Evolutionary conservation across 2,113 vertebrate species (phyloP).

Genomic region (Macaca mulatta): DNA sequence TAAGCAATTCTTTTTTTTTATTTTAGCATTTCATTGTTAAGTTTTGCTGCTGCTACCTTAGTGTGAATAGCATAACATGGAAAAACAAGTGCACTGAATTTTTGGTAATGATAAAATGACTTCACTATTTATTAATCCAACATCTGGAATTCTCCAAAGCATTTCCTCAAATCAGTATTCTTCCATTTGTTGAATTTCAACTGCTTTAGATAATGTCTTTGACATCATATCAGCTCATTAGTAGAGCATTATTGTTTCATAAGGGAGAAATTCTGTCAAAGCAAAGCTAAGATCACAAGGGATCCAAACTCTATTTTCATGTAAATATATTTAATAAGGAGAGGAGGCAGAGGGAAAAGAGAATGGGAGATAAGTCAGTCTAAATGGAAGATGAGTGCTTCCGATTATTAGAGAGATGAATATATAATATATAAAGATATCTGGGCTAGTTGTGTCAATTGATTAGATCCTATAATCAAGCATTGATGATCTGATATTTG

Average conservation of each 20-base stretch:
- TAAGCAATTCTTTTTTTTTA: neutral
- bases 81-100: neutral
- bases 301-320: neutral
- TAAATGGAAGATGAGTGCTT: slow-evolving; percentile 29
- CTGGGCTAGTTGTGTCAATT: neutral
- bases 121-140: neutral
- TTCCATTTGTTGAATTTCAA: slow-evolving; percentile 32
- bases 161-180: slow-evolving; percentile 6
- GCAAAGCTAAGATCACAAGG: neutral
- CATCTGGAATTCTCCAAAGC: neutral
- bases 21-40: slow-evolving; percentile 12
- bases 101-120: neutral
- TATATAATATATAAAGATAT: neutral
- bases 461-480: neutral
- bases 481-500: neutral
- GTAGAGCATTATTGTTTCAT: neutral
- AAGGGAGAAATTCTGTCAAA: slow-evolving; percentile 16
- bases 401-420: neutral
- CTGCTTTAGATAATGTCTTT: slow-evolving; percentile 10
- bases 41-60: neutral
- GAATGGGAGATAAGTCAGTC: neutral
- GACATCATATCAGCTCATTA: neutral
- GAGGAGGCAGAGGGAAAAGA: neutral
- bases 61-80: neutral
- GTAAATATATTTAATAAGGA: slow-evolving; percentile 26